Conservation (phyloP, 64 coral and sea anemone species). For the Actinia equina region DNA sequence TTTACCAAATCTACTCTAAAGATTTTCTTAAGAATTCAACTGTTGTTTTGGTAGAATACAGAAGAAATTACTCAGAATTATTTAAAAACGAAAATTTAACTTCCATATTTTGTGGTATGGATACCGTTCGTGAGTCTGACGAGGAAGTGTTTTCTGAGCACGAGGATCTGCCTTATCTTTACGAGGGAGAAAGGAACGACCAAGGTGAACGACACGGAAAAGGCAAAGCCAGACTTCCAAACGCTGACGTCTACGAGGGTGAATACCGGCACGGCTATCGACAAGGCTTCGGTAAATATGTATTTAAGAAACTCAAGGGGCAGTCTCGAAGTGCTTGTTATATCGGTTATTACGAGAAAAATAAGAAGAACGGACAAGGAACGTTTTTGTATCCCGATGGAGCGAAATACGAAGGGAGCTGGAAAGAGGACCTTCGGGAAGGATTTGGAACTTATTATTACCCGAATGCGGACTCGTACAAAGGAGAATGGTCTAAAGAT, state of each 20-base stretch:
- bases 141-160: conserved; percentile 67
- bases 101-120: conserved; percentile 33
- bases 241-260: conserved; percentile 81
- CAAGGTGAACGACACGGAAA: conserved; percentile 80
- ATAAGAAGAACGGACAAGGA: conserved; percentile 98
- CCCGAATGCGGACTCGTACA: conserved; percentile 84
- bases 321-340: conserved; percentile 90
- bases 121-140: conserved; percentile 71
- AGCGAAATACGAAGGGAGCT: conserved; percentile 91
- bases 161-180: conserved; percentile 69
- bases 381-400: conserved; percentile 96
- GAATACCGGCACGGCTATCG: conserved; percentile 74
- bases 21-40: background rate
- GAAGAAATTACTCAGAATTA: background rate
- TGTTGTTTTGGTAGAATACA: background rate
- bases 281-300: conserved; percentile 92
- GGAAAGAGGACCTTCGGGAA: conserved; percentile 86
- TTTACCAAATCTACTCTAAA: background rate
- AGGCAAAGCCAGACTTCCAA: conserved; percentile 79
- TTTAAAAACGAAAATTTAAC: background rate
- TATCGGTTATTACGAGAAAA: conserved; percentile 80
- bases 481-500: conserved; percentile 90
- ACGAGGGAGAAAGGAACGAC: conserved; percentile 84
- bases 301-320: conserved; percentile 83
- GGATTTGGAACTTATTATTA: conserved; percentile 92